Evolutionary conservation across 2,888 invertebrate genomes (phyloP), one percentile per base, ranked within the genome.

Genomic region (Archips crataeganus): DNA sequence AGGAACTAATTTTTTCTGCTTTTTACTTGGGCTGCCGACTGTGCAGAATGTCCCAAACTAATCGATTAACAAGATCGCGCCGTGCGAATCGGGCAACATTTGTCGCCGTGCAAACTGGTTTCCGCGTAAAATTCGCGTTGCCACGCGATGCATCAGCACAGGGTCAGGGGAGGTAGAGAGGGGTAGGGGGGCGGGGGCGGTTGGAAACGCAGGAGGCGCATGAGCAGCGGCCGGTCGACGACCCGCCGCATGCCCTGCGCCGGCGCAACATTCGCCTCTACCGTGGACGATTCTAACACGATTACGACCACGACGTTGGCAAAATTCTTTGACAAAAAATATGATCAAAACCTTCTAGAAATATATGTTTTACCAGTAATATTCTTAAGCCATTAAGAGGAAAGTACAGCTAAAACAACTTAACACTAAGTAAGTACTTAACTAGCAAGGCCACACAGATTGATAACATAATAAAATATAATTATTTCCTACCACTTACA

Each of bases 121-220:
- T 92, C 88, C 90, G 87, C 89, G 88, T 91, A 89, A 94, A 93
- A 90, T 93, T 93, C 87, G 93, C 93, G 90, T 91, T 93, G 90
- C 93, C 88, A 90, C 85, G 90, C 91, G 87, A 90, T 93, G 92
- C 93, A 93, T 90, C 91, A 90, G 86, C 87, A 76, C 90, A 90
- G 92, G 91, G 88, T 89, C 88, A 88, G 86, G 85, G 85, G 88
- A 87, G 88, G 90, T 86, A 87, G 82, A 78, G 80, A 80, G 77
- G 81, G 76, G 79, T 78, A 76, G 82, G 80, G 83, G 85, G 84
- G 86, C 84, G 84, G 85, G 87, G 86, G 87, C 82, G 85, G 90
- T 88, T 89, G 87, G 85, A 90, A 91, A 89, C 92, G 91, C 92
- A 92, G 91, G 90, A 92, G 91, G 92, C 90, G 89, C 90, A 88